Conservation (phyloP, 2,113 vertebrate genomes). For the Peromyscus maniculatus region DNA sequence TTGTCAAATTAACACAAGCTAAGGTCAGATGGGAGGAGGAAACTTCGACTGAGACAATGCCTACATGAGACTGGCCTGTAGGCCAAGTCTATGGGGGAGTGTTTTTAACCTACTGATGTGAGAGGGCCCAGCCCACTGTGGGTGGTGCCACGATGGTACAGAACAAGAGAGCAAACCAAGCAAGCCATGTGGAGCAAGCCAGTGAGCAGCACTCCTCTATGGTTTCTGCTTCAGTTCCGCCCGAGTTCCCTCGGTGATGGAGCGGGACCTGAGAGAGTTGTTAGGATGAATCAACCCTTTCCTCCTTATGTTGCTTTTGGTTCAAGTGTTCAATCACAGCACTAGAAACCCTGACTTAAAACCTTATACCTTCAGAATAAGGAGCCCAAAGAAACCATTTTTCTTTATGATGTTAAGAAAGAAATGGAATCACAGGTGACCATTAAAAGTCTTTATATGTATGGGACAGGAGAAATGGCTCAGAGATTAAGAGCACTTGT, state of each 20-base stretch:
- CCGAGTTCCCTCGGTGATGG: background rate
- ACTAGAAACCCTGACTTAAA: background rate
- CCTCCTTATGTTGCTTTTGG: background rate
- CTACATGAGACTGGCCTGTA: background rate
- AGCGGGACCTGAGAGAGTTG: background rate
- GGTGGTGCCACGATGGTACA: too few relatives aligned
- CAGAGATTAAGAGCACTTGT: background rate
- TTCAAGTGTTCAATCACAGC: background rate
- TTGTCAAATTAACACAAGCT: background rate
- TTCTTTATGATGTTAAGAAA: background rate
- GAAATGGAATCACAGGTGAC: background rate
- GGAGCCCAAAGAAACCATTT: background rate
- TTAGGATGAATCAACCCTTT: background rate
- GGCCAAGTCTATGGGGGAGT: background rate
- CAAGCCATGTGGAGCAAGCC: background rate
- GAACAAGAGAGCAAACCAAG: background rate
- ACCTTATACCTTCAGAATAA: background rate
- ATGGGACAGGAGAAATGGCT: background rate
- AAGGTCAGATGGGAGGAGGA: background rate
- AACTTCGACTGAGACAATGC: background rate
- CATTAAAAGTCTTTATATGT: background rate
- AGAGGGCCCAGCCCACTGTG: too few relatives aligned
- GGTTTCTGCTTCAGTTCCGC: background rate
- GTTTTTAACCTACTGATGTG: too few relatives aligned
- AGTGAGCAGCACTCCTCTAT: background rate